Evolutionary conservation across 2,113 vertebrate genomes (phyloP).

Genomic region (Lepus americanus): DNA sequence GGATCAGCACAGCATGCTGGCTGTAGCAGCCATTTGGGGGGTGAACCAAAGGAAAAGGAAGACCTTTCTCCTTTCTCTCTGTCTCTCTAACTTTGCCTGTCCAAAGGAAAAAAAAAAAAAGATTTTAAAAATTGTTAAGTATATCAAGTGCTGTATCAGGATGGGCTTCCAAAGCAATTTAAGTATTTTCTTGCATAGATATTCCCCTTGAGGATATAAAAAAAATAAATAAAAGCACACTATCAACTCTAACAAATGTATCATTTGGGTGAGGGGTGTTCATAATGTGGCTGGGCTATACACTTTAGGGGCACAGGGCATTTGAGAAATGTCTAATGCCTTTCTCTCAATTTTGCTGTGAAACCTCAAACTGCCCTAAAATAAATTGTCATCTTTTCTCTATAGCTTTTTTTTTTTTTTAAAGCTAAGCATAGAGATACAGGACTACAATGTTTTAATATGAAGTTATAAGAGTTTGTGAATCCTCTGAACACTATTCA

Average conservation of each 20-base stretch:
- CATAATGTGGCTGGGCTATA: neutral
- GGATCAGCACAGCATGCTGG: no score
- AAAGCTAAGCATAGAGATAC: neutral
- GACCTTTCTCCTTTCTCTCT: no score
- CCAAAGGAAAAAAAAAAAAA: no score
- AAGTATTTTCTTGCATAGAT: neutral
- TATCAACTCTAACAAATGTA: neutral
- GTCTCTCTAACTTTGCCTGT: no score
- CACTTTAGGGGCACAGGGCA: neutral
- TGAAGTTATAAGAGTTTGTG: neutral
- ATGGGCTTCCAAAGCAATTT: neutral
- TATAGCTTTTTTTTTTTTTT: neutral
- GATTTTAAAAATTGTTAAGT: neutral
- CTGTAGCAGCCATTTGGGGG: no score
- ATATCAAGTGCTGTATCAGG: neutral
- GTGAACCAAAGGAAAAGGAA: no score
- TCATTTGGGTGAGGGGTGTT: neutral
- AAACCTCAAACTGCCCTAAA: neutral
- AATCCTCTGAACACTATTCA: neutral
- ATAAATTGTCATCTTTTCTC: neutral
- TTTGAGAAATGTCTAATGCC: neutral
- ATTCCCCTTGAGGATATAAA: neutral
- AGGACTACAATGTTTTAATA: neutral
- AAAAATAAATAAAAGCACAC: neutral
- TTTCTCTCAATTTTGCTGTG: neutral